Conservation (phyloP, 53 echinoderm and acorn worm genomes). For the Antedon mediterranea region DNA sequence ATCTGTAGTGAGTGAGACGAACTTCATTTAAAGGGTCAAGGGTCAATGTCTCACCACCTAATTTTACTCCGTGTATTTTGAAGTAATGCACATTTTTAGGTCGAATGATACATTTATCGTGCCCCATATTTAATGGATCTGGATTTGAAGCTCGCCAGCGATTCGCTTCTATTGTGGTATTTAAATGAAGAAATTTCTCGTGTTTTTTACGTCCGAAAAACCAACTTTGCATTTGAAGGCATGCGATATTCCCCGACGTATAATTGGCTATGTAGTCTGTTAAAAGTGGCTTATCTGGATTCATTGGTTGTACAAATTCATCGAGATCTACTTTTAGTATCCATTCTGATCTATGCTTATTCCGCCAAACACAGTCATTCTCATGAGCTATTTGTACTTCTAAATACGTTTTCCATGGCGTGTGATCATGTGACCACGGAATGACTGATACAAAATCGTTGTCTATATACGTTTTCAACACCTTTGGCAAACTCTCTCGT, state of each 20-base stretch:
- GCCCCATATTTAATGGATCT: conserved; percentile 29
- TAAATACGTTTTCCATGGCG: conserved; percentile 69
- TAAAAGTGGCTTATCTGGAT: conserved; percentile 34
- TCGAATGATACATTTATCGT: conserved; percentile 37
- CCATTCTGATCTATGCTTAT: conserved; percentile 68
- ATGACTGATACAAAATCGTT: conserved; percentile 64
- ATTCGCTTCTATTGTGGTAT: conserved; percentile 28
- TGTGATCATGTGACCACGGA: conserved; percentile 69
- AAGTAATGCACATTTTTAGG: conserved; percentile 48
- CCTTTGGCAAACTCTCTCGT: conserved; percentile 25
- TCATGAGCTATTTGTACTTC: conserved; percentile 90
- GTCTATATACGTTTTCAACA: conserved; percentile 26
- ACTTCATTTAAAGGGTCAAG: conserved; percentile 30
- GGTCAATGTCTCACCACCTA: conserved; percentile 30
- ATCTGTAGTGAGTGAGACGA: conserved; percentile 49
- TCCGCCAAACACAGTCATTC: conserved; percentile 84
- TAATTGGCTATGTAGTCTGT: conserved; percentile 38
- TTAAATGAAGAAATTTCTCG: not conserved
- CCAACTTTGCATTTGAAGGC: not conserved
- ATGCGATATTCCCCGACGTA: not conserved
- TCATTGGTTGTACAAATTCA: conserved; percentile 84
- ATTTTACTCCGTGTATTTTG: conserved; percentile 45
- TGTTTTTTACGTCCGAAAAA: not conserved
- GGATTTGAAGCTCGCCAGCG: conserved; percentile 12
- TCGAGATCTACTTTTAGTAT: conserved; percentile 81